Evolutionary conservation across 2,113 vertebrate species (phyloP).

Genomic region (Macrotis lagotis): DNA sequence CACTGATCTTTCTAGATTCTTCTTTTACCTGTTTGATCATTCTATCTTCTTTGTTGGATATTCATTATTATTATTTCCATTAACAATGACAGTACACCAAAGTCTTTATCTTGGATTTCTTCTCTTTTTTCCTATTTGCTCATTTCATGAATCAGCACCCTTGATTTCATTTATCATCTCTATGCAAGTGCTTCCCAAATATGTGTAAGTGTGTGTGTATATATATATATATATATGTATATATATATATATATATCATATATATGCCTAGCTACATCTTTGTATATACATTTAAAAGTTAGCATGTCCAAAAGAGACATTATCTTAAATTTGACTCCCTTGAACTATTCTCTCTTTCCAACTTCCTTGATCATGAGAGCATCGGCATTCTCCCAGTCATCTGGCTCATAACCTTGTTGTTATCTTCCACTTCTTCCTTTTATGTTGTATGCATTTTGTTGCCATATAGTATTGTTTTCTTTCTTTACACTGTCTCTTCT

Average conservation of each 20-base stretch:
- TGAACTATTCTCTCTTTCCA: not conserved
- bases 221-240: not conserved
- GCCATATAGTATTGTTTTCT: not conserved
- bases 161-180: not conserved
- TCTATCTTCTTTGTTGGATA: not conserved
- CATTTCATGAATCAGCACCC: not conserved
- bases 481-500: not conserved
- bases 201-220: not conserved
- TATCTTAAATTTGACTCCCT: not conserved
- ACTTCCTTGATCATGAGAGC: not conserved
- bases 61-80: not conserved
- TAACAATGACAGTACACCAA: not conserved
- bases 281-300: not conserved
- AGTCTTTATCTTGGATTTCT: not conserved
- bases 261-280: too few relatives aligned
- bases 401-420: not conserved
- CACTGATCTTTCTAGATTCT: not conserved
- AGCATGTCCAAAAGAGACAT: not conserved
- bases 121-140: not conserved
- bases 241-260: too few relatives aligned
- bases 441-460: not conserved
- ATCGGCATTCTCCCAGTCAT: not conserved
- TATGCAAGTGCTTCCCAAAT: not conserved
- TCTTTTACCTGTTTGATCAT: not conserved
- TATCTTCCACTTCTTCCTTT: not conserved